These are phyloP conservation scores for Columba livia DNA, from an alignment of 2,113 vertebrate species.

Conservation along the genomic window DNA sequence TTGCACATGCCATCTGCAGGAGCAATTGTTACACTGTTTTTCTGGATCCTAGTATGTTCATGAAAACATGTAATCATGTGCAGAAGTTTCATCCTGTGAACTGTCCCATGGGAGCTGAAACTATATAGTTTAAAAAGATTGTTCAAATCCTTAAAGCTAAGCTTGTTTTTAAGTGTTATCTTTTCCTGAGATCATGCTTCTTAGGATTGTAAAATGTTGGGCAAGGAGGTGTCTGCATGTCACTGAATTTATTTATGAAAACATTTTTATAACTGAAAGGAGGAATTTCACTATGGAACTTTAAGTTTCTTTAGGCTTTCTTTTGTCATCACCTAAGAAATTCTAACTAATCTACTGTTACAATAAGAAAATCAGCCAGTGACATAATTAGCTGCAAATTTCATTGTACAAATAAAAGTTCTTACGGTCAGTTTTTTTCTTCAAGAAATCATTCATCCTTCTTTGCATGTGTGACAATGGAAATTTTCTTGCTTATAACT, in stretches of 20 bases:
- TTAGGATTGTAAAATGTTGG: neutral
- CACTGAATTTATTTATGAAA: neutral
- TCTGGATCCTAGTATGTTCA: neutral
- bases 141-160: neutral
- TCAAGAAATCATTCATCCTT: neutral
- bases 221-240: neutral
- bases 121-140: neutral
- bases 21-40: neutral
- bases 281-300: neutral
- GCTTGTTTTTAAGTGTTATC: neutral
- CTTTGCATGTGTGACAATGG: neutral
- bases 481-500: neutral
- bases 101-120: neutral
- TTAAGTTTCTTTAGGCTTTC: neutral
- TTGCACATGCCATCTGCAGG: neutral
- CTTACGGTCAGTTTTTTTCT: neutral
- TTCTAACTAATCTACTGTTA: neutral
- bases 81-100: neutral
- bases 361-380: neutral
- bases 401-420: neutral
- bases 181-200: neutral
- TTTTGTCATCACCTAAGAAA: neutral
- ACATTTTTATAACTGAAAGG: neutral
- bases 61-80: neutral
- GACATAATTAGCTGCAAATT: neutral